A percentile compares a stretch with the other conserved stretches of the same genome.
These are phyloP conservation scores for Sesamia nonagrioides DNA, from an alignment of 1,140 invertebrate genomes.

Conservation along the genomic window DNA sequence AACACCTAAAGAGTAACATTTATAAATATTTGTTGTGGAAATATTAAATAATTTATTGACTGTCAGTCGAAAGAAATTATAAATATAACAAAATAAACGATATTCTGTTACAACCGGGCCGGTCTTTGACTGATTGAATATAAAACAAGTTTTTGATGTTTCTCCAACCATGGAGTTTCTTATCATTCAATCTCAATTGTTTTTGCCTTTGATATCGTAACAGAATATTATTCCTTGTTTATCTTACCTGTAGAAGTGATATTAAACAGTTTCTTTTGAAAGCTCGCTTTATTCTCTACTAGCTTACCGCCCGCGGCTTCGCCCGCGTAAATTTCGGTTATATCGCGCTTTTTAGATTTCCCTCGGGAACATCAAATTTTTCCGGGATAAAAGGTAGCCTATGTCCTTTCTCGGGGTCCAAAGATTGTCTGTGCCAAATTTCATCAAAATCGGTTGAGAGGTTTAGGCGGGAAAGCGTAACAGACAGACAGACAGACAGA, in stretches of 20 bases:
- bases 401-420: too few relatives aligned
- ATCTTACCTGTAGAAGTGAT: slow-evolving; percentile 22
- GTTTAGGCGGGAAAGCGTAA: too few relatives aligned
- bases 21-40: slow-evolving; percentile 20
- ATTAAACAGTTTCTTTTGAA: not conserved
- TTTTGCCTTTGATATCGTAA: slow-evolving; percentile 31
- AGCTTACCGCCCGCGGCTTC: too few relatives aligned
- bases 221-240: slow-evolving; percentile 16
- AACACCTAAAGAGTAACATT: not conserved
- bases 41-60: slow-evolving; percentile 24
- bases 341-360: too few relatives aligned
- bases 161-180: slow-evolving; percentile 18
- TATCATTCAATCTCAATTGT: slow-evolving; percentile 49
- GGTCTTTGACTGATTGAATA: slow-evolving; percentile 37
- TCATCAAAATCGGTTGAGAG: too few relatives aligned
- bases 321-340: too few relatives aligned
- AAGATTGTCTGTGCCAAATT: too few relatives aligned
- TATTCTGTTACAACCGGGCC: slow-evolving; percentile 19
- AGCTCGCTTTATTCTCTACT: slow-evolving; percentile 3
- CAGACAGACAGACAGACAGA: too few relatives aligned
- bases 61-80: slow-evolving; percentile 33
- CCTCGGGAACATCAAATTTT: too few relatives aligned
- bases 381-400: too few relatives aligned
- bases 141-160: slow-evolving; percentile 48
- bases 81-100: slow-evolving; percentile 34